These are phyloP conservation scores for Colaptes auratus DNA, from an alignment of 2,113 vertebrate genomes.

Conservation along the genomic window DNA sequence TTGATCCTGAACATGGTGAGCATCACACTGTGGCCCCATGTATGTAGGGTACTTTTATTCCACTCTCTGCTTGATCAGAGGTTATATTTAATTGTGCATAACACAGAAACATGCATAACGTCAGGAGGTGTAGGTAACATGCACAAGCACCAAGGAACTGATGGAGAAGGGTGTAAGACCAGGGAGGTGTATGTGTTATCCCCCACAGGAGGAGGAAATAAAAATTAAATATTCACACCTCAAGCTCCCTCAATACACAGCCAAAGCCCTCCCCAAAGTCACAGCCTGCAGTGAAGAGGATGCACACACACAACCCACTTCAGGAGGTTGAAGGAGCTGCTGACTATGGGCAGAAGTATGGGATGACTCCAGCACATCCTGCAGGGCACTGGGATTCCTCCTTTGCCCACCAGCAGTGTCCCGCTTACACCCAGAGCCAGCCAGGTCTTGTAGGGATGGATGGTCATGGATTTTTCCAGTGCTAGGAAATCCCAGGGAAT, in stretches of 20 bases:
- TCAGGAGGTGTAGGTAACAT: neutral
- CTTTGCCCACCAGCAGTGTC: neutral
- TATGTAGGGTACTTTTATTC: neutral
- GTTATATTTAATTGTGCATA: constrained; percentile 24
- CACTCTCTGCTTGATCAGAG: neutral
- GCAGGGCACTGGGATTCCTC: neutral
- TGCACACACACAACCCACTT: accelerated
- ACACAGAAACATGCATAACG: constrained; percentile 9
- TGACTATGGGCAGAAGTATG: neutral
- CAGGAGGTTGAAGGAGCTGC: neutral
- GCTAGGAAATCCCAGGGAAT: neutral
- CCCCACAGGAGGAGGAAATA: neutral
- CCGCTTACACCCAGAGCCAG: neutral
- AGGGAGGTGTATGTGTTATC: neutral
- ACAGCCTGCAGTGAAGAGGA: accelerated
- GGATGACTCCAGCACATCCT: neutral
- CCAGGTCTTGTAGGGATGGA: neutral
- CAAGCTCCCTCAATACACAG: neutral
- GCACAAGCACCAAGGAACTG: neutral
- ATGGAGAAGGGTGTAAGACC: neutral
- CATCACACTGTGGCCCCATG: accelerated
- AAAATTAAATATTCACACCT: neutral
- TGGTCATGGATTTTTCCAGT: neutral
- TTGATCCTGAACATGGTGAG: neutral
- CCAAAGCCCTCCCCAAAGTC: neutral